Base-by-base conservation (phyloP, 2,797 vertebrate species). In the Lacerta viridis region DNA sequence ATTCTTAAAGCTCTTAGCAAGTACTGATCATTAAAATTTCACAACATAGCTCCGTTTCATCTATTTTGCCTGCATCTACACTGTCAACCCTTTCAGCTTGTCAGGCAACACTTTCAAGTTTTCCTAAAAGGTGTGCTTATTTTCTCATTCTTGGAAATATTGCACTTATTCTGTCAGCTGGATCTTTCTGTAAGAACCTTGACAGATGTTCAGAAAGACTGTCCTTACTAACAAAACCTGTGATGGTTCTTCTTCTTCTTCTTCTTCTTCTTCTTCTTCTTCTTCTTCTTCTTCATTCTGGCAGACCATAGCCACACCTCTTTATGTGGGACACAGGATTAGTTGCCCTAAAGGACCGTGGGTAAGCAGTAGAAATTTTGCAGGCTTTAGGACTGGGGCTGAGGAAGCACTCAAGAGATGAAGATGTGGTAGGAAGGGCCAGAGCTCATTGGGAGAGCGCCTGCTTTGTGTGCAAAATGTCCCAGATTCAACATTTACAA, bases 1-100 rank as follows among this genome's bases (percentile, higher is more conserved):
- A 20, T 89, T 93, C 89, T 90, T 93, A 9, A 69, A 39, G 11
- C 82, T 36, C 36, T 92, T 90, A 91, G 83, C 80, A 92, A 91
- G 46, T 43, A 79, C 68, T 78, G 76, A 81, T 90, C 80, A 87
- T 90, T 90, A 89, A 80, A 85, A 87, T 29, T 69, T 82, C 80
- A 82, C 84, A 20, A 72, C 18, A 82, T 64, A 18, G 55, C 77
- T 1, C 84, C 83, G 85, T 64, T 89, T 36, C 66, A 80, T 89
- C 81, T 33, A 64, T 69, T 92, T 91, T 93, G 46, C 41, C 27
- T 89, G 75, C 76, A 78, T 15, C 46, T 2, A 76, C 29, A 69
- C 81, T 88, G 91, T 86, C 39, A 76, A 81, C 59, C 3, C 41
- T 89, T 85, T 71, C 50, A 85, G 23, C 6, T 43, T 84, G 20